Percentiles rank a stretch among this genome's conserved stretches.
Evolutionary conservation across 2,113 vertebrate genomes (phyloP).

Genomic region (Prunella himalayana): DNA sequence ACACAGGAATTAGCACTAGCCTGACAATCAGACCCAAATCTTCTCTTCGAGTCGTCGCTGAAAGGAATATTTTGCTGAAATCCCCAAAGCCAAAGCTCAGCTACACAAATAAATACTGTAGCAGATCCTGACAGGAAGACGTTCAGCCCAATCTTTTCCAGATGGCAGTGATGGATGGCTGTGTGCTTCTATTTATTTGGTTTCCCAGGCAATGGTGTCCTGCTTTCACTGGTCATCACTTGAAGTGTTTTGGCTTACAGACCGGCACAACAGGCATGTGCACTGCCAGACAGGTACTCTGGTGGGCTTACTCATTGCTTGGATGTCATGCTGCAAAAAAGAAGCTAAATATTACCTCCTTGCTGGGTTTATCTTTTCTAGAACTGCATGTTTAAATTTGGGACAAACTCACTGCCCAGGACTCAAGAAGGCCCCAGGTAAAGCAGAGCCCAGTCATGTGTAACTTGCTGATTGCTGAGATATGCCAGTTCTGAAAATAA

Average conservation of each 20-base stretch:
- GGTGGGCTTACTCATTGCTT: conserved; percentile 1
- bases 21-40: conserved; percentile 58
- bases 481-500: background rate
- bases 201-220: conserved; percentile 80
- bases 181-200: conserved; percentile 84
- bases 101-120: conserved; percentile 89
- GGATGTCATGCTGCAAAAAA: background rate
- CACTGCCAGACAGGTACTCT: conserved; percentile 54
- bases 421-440: background rate
- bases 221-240: conserved; percentile 69
- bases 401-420: background rate
- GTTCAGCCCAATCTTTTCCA: conserved; percentile 87
- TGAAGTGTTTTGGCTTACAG: conserved; percentile 62
- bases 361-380: background rate
- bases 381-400: background rate
- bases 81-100: conserved; percentile 71
- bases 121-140: conserved; percentile 79
- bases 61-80: conserved; percentile 73
- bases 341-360: background rate
- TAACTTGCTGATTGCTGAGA: background rate
- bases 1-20: conserved; percentile 58
- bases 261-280: background rate
- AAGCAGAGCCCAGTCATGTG: background rate
- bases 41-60: conserved; percentile 68
- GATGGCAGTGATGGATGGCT: conserved; percentile 91